Evolutionary conservation across 2,113 vertebrate genomes (phyloP), one percentile per base, ranked within the genome.

Genomic region (Cettia cetti): DNA sequence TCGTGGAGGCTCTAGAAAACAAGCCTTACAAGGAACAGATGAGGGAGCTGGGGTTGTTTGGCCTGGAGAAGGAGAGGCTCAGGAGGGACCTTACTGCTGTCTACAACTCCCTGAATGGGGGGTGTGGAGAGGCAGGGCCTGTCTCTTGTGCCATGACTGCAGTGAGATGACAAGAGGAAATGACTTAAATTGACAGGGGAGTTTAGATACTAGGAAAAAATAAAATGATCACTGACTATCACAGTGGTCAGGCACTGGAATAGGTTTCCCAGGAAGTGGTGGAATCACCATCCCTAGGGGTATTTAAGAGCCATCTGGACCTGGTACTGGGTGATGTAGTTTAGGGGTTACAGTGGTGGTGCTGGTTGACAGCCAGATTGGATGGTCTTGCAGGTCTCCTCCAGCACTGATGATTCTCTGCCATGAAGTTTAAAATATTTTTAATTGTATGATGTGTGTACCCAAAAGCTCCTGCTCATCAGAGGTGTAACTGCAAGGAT

Each of bases 21-120:
- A 37, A 37, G 22, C 18, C 5, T 27, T 37, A 13, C 16, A 31
- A 72, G 35, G 42, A 72, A 21, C 10, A 49, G 30, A 9, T 57
- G 42, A 57, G 27, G 66, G 31, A 65, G 6, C 50, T 80, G 37
- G 12, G 12, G 10, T 31, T 80, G 9, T 57, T 65, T 37, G 42
- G 6, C 9, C 30, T 35, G 28, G n/a, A 80, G 30, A 63, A 56
- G 31, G 13, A 15, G 31, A 49, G 14, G 26, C 42, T 64, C 6
- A 9, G 2, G 14, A 6, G 3, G 4, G 9, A 9, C 5, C 11
- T 64, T 3, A 49, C 6, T 11, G 12, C 14, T 64, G 24, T 35
- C 26, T 64, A 30, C 31, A 64, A 3, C 6, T 11, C 7, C 26
- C 42, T 42, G 42, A 64, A 35, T 42, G 26, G 8, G 8, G 3